Percentiles rank a stretch among this genome's conserved stretches.
Conservation (phyloP, 2,113 vertebrate species). For the Aix galericulata region DNA sequence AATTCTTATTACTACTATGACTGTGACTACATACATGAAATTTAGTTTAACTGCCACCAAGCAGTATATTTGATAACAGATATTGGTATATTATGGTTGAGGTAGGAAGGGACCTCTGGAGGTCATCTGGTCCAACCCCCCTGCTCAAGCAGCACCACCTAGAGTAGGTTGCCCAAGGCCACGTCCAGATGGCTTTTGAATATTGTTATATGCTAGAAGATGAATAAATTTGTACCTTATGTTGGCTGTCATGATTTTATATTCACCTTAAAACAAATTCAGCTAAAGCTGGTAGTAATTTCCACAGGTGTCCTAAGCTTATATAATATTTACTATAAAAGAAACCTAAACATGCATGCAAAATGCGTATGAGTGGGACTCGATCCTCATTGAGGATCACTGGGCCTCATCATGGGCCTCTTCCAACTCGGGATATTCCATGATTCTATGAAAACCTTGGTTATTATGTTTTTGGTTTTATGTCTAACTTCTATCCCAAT, state of each 20-base stretch:
- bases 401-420: no score
- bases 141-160: background rate
- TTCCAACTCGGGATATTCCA: no score
- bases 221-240: background rate
- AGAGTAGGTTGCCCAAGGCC: background rate
- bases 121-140: background rate
- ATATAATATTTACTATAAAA: background rate
- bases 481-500: background rate
- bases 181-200: background rate
- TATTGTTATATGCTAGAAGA: background rate
- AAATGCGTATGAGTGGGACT: no score
- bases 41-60: background rate
- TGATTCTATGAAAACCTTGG: background rate
- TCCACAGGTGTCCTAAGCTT: background rate
- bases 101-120: background rate
- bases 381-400: no score
- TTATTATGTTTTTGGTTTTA: background rate
- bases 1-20: background rate
- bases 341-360: background rate
- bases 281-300: background rate
- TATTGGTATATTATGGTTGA: background rate
- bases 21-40: background rate
- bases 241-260: background rate
- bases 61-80: background rate
- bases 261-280: background rate